Base-by-base conservation (phyloP, 2,797 vertebrate genomes). In the Epinephelus coioides region DNA sequence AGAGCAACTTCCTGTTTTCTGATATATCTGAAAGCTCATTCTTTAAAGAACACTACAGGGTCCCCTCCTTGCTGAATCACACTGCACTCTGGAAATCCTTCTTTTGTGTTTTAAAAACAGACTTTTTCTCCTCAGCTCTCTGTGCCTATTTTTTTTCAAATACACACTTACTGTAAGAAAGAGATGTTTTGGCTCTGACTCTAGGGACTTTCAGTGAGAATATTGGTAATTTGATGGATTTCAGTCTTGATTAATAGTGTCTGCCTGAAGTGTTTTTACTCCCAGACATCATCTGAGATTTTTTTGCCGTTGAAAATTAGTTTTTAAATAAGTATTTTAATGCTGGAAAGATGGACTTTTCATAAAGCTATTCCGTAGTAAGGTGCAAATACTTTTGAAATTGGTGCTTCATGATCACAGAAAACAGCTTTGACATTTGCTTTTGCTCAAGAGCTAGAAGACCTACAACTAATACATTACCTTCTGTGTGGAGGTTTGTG, bases 51-150 rank as follows among this genome's bases (percentile, higher is more conserved):
- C 10, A 9, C 27, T 23, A 51, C 23, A n/a, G 17, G 23, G 72
- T 64, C 21, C 14, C 46, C 53, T 72, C 5, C 38, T 61, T 30
- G 15, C 18, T 56, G 47, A 69, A 73, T 73, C 46, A 19, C 43
- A 51, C 43, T 34, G 8, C 49, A 69, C 51, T 59, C 47, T 74
- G 34, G 46, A 75, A 73, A 67, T 34, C 46, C 8, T 49, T 63
- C 61, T 25, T 10, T 44, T 0, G 1, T 18, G 17, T 47, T 50
- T 59, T 5, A 69, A 81, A 38, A 44, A 25, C 2, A 47, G 63
- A 38, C 27, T 19, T 59, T 73, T 55, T 74, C 51, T 60, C 17
- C 46, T 47, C 1, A 49, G 14, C 23, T 70, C 62, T 53, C 38
- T 49, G 13, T 25, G 49, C 21, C 23, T 59, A 0, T 30, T 30